Evolutionary conservation across 2,797 vertebrate genomes (phyloP).

Genomic region (Periophthalmus magnuspinnatus): DNA sequence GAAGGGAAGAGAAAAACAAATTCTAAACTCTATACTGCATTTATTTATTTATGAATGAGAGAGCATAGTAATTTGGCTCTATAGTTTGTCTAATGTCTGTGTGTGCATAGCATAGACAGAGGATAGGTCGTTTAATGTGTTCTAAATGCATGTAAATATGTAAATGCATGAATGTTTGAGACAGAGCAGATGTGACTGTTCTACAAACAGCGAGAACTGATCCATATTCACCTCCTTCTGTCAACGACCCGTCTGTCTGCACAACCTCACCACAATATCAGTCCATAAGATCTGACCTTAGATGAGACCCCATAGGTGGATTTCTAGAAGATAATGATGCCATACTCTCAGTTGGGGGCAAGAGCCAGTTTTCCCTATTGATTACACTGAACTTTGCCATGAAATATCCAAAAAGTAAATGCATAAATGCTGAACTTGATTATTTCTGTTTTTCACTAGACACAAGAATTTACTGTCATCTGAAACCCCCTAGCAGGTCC

Average conservation of each 20-base stretch:
- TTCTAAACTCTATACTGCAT: too few species aligned
- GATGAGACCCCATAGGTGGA: neutral
- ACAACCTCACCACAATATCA: neutral
- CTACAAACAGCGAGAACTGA: constrained; percentile 47
- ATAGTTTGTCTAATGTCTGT: neutral
- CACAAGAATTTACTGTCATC: too few species aligned
- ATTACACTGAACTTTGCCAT: too few species aligned
- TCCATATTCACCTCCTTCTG: constrained; percentile 67
- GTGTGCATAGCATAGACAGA: neutral
- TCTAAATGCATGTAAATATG: constrained; percentile 7
- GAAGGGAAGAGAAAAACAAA: too few species aligned
- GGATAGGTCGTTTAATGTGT: neutral
- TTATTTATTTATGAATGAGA: neutral
- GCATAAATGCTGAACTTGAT: too few species aligned
- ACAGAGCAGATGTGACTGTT: constrained; percentile 11
- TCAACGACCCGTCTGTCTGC: constrained; percentile 9
- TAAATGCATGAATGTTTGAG: constrained; percentile 2
- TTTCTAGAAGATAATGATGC: too few species aligned
- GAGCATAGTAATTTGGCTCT: neutral
- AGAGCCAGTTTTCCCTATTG: too few species aligned
- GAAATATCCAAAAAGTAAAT: too few species aligned
- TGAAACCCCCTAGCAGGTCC: too few species aligned
- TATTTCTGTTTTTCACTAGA: too few species aligned
- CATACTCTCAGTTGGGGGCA: too few species aligned
- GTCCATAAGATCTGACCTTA: neutral